A percentile compares a stretch with the other conserved stretches of the same genome.
These are phyloP conservation scores for crab-eating macaque (Macaca fascicularis) DNA, from an alignment of 2,113 vertebrate genomes.

Conservation along the genomic window DNA sequence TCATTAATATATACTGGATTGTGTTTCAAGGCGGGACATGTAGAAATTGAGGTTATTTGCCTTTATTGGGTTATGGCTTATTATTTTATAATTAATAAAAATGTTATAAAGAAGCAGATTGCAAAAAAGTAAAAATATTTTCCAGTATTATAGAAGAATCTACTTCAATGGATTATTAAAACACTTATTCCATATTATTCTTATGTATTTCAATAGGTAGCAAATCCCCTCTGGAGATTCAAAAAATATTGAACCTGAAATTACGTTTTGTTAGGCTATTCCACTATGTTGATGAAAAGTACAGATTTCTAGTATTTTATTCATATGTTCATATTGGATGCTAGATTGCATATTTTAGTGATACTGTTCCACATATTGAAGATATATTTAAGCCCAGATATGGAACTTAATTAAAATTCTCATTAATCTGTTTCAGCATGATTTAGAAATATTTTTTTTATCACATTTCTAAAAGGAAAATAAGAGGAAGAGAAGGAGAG, in stretches of 20 bases:
- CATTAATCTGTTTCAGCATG: not conserved
- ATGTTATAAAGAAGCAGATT: not conserved
- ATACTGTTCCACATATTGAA: not conserved
- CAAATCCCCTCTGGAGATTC: not conserved
- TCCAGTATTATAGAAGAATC: not conserved
- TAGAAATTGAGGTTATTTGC: not conserved
- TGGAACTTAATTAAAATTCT: slow-evolving; percentile 35
- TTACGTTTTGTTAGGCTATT: not conserved
- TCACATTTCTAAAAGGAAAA: not conserved
- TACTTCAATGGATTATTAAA: not conserved
- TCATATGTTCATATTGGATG: not conserved
- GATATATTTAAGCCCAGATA: not conserved
- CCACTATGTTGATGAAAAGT: not conserved
- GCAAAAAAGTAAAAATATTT: not conserved
- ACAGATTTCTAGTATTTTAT: not conserved
- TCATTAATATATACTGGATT: not conserved
- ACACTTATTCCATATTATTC: not conserved
- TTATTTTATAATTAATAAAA: not conserved
- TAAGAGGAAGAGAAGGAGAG: not conserved
- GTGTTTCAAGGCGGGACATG: not conserved
- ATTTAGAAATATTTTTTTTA: slow-evolving; percentile 30
- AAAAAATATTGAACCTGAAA: not conserved
- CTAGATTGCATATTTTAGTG: not conserved
- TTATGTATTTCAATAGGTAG: not conserved
- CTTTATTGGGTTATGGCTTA: not conserved